phyloP scores from a whole-genome alignment of 2,888 invertebrate species.

The Heliconius ismenius region DNA sequence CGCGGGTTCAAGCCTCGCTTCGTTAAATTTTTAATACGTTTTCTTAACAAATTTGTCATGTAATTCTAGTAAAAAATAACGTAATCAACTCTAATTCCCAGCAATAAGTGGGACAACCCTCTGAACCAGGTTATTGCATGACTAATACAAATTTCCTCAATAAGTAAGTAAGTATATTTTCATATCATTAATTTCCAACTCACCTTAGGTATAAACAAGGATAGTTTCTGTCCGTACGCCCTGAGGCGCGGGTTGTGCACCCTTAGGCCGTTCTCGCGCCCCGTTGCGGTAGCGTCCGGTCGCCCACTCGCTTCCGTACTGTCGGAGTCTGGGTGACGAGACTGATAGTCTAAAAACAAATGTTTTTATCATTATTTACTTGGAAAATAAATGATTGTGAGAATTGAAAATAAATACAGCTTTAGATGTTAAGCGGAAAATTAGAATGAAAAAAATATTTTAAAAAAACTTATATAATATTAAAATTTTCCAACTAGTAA shows the following conservation, averaged over 20 bases:
- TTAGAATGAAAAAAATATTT: not conserved
- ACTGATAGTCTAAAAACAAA: conserved; percentile 33
- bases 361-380: not conserved
- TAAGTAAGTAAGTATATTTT: not conserved
- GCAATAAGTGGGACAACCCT: not conserved
- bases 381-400: not conserved
- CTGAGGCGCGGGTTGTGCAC: conserved; percentile 68
- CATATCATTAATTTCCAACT: not conserved
- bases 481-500: not conserved
- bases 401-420: not conserved
- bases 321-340: conserved; percentile 32
- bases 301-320: conserved; percentile 21
- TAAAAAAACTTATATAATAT: not conserved
- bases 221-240: conserved; percentile 73
- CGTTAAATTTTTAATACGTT: no score
- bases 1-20: no score
- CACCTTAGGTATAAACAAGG: conserved; percentile 79
- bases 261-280: conserved; percentile 59
- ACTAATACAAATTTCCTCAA: conserved; percentile 1
- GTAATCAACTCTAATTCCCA: not conserved
- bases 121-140: not conserved
- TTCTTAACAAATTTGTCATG: not conserved
- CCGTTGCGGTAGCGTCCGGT: conserved; percentile 43
- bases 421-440: no score
- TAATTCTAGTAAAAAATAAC: not conserved